phyloP scores from a whole-genome alignment of 2,113 vertebrate genomes.

The Ptychochromis oligacanthus region DNA sequence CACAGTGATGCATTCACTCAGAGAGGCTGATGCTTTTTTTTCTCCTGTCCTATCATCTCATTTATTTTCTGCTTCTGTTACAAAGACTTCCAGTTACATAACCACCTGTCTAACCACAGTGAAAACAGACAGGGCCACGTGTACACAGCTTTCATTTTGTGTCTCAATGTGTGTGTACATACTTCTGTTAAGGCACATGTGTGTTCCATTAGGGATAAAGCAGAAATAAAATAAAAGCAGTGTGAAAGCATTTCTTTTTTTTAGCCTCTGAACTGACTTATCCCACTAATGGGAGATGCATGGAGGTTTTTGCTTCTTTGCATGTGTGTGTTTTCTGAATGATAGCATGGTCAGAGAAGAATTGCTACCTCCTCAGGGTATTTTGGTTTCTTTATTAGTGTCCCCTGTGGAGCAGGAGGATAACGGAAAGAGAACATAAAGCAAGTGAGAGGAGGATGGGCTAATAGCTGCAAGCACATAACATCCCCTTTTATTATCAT shows the following conservation, averaged over 20 bases:
- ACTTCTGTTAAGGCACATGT: no score
- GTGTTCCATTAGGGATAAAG: background rate
- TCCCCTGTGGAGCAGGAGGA: slow-evolving; percentile 1
- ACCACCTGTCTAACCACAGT: background rate
- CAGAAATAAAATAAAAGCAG: background rate
- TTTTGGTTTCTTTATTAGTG: slow-evolving; percentile 35
- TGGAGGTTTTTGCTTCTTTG: background rate
- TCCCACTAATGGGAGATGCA: background rate
- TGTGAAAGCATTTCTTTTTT: slow-evolving; percentile 6
- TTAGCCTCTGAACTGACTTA: background rate
- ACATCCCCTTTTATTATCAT: background rate
- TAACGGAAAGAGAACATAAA: slow-evolving; percentile 7
- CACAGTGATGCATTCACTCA: background rate
- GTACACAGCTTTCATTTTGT: background rate
- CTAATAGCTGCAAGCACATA: slow-evolving; percentile 36
- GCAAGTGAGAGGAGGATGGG: slow-evolving; percentile 18
- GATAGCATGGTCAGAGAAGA: slow-evolving; percentile 46
- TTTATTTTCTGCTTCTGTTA: background rate
- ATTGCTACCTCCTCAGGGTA: slow-evolving; percentile 26
- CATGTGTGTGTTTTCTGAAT: slow-evolving; percentile 7
- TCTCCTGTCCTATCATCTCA: background rate
- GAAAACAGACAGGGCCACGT: background rate
- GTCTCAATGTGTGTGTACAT: background rate
- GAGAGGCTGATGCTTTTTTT: background rate
- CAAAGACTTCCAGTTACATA: slow-evolving; percentile 17